phyloP scores from a whole-genome alignment of 2,797 vertebrate genomes.

The Dendrocincla tyrannina region DNA sequence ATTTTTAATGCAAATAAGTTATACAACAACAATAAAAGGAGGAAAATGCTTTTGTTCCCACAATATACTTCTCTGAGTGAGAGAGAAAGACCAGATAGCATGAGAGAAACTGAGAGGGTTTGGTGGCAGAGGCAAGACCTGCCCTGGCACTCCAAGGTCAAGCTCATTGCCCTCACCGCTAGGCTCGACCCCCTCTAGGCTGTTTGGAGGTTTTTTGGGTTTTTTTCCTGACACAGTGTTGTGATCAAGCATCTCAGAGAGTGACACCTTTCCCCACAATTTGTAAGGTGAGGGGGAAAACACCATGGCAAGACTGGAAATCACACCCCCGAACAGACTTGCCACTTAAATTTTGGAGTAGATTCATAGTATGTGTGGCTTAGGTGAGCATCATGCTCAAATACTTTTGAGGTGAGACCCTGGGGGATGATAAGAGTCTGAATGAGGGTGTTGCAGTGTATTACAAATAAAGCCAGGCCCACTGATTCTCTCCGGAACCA shows the following conservation, averaged over 20 bases:
- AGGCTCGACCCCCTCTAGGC: background rate
- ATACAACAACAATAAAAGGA: background rate
- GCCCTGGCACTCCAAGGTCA: rapidly evolving
- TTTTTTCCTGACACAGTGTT: background rate
- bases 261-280: background rate
- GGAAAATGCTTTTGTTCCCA: background rate
- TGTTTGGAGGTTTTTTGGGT: too few relatives aligned
- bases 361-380: background rate
- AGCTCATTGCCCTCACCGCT: background rate
- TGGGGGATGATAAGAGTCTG: background rate
- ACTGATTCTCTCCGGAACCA: background rate
- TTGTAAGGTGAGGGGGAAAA: background rate
- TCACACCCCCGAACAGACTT: background rate
- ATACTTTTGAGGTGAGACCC: background rate
- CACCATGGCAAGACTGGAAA: background rate
- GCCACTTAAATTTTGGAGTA: background rate
- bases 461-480: background rate
- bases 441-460: rapidly evolving
- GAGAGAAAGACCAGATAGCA: background rate
- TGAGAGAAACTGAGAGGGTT: background rate
- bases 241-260: background rate
- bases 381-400: background rate
- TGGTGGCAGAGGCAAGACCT: background rate
- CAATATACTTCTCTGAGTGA: background rate
- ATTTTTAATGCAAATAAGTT: background rate